These are phyloP conservation scores for Styela plicata DNA, from an alignment of 23 tunicate species.

Conservation along the genomic window DNA sequence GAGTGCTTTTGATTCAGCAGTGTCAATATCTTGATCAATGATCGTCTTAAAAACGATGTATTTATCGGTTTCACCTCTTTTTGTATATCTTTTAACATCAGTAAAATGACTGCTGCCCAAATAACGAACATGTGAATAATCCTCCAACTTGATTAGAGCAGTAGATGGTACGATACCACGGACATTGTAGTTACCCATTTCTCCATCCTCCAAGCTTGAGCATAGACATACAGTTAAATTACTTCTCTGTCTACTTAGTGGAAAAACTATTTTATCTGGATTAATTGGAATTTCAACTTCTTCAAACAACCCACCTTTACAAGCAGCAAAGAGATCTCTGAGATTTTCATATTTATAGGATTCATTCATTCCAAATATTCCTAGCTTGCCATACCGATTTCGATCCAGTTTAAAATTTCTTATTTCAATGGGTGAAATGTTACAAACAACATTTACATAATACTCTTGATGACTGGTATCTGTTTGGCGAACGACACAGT, in stretches of 20 bases:
- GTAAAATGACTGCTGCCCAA: slow-evolving; percentile 76
- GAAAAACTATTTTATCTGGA: slow-evolving; percentile 35
- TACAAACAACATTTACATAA: slow-evolving; percentile 50
- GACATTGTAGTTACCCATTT: not conserved
- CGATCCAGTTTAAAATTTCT: slow-evolving; percentile 72
- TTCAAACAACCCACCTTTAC: slow-evolving; percentile 32
- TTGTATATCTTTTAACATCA: slow-evolving; percentile 35
- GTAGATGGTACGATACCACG: not conserved
- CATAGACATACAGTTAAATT: slow-evolving; percentile 36
- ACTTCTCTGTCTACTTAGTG: slow-evolving; percentile 34
- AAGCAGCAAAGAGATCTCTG: slow-evolving; percentile 35
- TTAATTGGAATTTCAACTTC: slow-evolving; percentile 47
- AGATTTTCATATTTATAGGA: slow-evolving; percentile 40
- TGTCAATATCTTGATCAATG: slow-evolving; percentile 4
- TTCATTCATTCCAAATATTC: slow-evolving; percentile 48
- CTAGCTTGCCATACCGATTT: slow-evolving; percentile 28
- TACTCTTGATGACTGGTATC: slow-evolving; percentile 54
- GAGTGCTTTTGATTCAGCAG: slow-evolving; percentile 19
- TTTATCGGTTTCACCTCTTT: not conserved
- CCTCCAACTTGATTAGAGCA: not conserved
- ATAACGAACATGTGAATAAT: slow-evolving; percentile 22
- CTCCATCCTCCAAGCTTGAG: not conserved
- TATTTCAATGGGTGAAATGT: slow-evolving; percentile 25
- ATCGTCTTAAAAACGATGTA: not conserved
- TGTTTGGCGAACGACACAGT: slow-evolving; percentile 70